Evolutionary conservation across 2,797 vertebrate genomes (phyloP).

Genomic region (Pseudocheirus occidentalis): DNA sequence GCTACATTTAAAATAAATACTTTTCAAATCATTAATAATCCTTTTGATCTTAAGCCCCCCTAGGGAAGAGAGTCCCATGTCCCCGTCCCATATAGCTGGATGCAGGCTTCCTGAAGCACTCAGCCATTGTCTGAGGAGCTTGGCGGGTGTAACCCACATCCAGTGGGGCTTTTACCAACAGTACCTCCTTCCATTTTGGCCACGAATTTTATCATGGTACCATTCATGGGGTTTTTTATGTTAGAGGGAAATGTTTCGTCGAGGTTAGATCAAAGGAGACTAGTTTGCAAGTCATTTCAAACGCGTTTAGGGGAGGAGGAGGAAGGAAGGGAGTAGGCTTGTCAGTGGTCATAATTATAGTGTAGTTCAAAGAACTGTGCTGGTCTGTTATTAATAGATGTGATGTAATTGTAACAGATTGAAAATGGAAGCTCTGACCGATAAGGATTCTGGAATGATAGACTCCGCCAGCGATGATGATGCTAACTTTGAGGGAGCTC

Average conservation of each 20-base stretch:
- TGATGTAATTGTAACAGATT: conserved; percentile 83
- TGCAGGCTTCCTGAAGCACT: background rate
- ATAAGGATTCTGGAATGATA: conserved; percentile 89
- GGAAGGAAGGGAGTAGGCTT: background rate
- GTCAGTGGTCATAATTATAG: background rate
- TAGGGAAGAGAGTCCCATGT: background rate
- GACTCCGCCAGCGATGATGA: conserved; percentile 84
- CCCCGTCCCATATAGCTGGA: background rate
- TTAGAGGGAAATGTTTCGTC: background rate
- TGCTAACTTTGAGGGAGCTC: conserved; percentile 51
- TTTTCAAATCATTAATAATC: background rate
- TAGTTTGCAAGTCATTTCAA: background rate
- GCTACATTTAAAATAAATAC: background rate
- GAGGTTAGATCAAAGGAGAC: conserved; percentile 2
- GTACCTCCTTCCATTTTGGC: background rate
- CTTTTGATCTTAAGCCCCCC: background rate
- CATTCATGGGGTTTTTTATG: background rate
- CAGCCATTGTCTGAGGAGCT: background rate
- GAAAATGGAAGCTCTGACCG: conserved; percentile 91
- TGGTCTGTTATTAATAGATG: conserved; percentile 30
- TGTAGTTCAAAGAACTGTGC: background rate
- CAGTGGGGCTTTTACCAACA: background rate
- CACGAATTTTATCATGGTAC: background rate
- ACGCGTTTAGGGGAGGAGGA: background rate
- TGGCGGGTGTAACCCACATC: background rate